Evolutionary conservation across 2,888 invertebrate species (phyloP).

Genomic region (Macrosoma leucophasiata): DNA sequence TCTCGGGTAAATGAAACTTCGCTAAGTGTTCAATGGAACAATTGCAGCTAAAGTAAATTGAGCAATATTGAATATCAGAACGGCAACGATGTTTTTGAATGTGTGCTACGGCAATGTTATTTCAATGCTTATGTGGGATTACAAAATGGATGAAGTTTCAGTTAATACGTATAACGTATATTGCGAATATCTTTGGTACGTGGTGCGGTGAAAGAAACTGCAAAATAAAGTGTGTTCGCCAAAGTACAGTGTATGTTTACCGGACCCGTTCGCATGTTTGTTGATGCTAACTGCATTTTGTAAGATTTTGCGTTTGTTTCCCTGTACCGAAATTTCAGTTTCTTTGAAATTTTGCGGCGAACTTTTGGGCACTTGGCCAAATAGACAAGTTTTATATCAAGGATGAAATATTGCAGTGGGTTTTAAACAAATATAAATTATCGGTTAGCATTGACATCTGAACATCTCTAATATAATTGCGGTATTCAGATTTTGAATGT

Average conservation of each 20-base stretch:
- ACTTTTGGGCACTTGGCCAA: conserved; percentile 61
- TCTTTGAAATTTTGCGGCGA: conserved; percentile 52
- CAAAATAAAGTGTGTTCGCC: conserved; percentile 49
- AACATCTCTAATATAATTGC: too few species aligned
- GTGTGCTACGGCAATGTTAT: conserved; percentile 32
- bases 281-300: conserved; percentile 65
- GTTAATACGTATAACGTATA: conserved; percentile 33
- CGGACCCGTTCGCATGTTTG: conserved; percentile 49
- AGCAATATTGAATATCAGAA: too few species aligned
- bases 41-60: too few species aligned
- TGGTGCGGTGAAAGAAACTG: conserved; percentile 34
- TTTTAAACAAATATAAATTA: conserved; percentile 49
- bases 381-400: conserved; percentile 57
- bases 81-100: conserved; percentile 35
- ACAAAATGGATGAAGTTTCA: conserved; percentile 38
- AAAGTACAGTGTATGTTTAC: conserved; percentile 43
- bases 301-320: conserved; percentile 63
- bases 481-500: too few species aligned
- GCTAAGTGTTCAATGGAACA: too few species aligned
- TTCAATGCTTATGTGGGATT: conserved; percentile 30
- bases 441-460: too few species aligned
- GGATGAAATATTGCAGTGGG: conserved; percentile 48
- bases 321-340: conserved; percentile 51
- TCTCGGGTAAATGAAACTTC: too few species aligned
- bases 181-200: conserved; percentile 41